Conservation (phyloP, 2,113 vertebrate species). For the Pygoscelis adeliae region DNA sequence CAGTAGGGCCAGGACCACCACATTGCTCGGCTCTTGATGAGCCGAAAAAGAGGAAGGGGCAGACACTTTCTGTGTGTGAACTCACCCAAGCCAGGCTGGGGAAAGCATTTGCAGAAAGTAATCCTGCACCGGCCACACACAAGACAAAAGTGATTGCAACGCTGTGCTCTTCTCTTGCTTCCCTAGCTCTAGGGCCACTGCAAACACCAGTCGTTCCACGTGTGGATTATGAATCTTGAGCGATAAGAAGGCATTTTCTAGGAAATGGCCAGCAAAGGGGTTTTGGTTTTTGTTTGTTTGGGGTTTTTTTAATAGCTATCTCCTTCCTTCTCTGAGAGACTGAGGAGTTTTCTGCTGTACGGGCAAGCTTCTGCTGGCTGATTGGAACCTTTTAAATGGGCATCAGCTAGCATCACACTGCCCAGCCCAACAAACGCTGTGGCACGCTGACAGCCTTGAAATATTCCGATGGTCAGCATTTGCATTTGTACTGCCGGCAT, state of each 20-base stretch:
- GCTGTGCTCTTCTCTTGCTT: not conserved
- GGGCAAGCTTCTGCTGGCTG: conserved; percentile 17
- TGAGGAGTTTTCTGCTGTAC: not conserved
- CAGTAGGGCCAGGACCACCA: not conserved
- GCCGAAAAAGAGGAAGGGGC: not conserved
- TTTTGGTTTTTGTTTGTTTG: not conserved
- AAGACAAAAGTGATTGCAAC: not conserved
- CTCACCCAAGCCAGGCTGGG: not conserved
- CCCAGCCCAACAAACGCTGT: not conserved
- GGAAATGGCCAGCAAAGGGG: not conserved
- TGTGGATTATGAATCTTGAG: not conserved
- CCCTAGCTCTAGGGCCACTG: not conserved
- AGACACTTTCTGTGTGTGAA: not conserved
- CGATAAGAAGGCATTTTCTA: not conserved
- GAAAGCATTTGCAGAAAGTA: not conserved
- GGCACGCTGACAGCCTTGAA: conserved; percentile 36
- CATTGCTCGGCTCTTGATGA: not conserved
- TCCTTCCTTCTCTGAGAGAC: not conserved
- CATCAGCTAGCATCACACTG: not conserved
- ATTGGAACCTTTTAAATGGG: conserved; percentile 41
- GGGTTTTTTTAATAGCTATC: not conserved
- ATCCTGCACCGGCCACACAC: not conserved
- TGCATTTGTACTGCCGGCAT: not conserved
- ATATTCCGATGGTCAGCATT: conserved; percentile 35
- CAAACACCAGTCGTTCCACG: not conserved